These are phyloP conservation scores for Drosophila pachea DNA, from an alignment of 1,140 invertebrate species.

Conservation along the genomic window DNA sequence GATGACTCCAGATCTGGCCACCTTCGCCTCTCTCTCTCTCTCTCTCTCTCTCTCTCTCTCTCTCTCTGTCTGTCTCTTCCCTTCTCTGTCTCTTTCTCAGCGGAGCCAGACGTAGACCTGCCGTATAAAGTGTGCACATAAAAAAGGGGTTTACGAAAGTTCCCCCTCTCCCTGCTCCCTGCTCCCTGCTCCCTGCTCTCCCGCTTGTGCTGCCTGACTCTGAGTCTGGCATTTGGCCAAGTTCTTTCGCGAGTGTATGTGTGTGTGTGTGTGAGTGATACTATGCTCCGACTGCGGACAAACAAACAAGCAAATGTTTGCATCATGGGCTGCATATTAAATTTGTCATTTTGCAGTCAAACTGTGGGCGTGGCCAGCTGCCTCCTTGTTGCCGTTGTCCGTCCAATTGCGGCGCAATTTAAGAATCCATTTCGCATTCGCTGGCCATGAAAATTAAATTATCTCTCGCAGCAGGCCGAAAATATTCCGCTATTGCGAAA, in stretches of 20 bases:
- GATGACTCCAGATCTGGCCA: not conserved
- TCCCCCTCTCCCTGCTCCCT: not conserved
- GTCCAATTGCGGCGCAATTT: constrained; percentile 43
- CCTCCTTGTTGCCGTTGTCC: constrained; percentile 20
- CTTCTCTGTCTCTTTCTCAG: not conserved
- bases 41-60: not conserved
- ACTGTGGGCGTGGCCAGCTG: constrained; percentile 20
- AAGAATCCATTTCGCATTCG: constrained; percentile 34
- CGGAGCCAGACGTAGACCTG: constrained; percentile 22
- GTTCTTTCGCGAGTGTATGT: constrained; percentile 22
- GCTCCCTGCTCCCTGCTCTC: constrained; percentile 28
- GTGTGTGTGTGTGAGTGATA: constrained; percentile 33
- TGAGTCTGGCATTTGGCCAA: constrained; percentile 60
- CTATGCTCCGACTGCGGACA: constrained; percentile 39
- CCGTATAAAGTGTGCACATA: constrained; percentile 55
- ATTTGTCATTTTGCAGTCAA: constrained; percentile 65
- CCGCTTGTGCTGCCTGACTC: constrained; percentile 45
- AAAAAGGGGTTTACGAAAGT: constrained; percentile 50
- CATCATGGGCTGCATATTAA: constrained; percentile 64
- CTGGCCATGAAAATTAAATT: constrained; percentile 39
- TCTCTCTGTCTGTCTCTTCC: not conserved
- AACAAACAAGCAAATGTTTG: constrained; percentile 59
- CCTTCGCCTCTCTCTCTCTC: not conserved
- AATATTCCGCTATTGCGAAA: constrained; percentile 9
- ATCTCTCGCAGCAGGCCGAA: constrained; percentile 10